Percentiles rank a stretch among this genome's conserved stretches.
Conservation (phyloP, 2,797 vertebrate species). For the Muraenolepis orangiensis region DNA sequence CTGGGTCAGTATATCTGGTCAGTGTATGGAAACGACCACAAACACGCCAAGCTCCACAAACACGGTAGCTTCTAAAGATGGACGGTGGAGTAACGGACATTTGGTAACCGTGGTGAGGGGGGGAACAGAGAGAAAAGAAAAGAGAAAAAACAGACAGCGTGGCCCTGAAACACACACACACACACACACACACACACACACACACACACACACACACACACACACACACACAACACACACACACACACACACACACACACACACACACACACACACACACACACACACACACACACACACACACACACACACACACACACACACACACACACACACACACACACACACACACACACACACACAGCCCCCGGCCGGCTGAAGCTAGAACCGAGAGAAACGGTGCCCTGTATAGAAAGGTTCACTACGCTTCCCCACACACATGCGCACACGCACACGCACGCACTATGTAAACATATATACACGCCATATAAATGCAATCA, state of each 20-base stretch:
- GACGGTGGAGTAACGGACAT: slow-evolving; percentile 39
- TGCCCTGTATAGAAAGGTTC: no score
- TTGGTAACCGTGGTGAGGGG: slow-evolving; percentile 35
- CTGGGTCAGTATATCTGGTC: slow-evolving; percentile 38
- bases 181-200: background rate
- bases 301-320: background rate
- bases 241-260: no score
- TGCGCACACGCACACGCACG: no score
- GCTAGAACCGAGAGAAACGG: no score
- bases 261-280: background rate
- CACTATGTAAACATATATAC: no score
- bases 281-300: background rate
- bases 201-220: background rate
- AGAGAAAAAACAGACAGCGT: slow-evolving; percentile 21
- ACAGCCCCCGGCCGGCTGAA: no score
- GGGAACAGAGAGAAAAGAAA: no score
- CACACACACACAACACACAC: slow-evolving; percentile 1
- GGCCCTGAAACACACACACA: no score
- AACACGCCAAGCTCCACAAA: slow-evolving; percentile 37
- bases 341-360: slow-evolving; percentile 5
- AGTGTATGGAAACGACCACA: slow-evolving; percentile 44
- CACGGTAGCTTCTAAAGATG: slow-evolving; percentile 53
- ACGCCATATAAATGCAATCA: no score
- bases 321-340: background rate
- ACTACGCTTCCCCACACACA: no score